These are phyloP conservation scores for Dryobota labecula DNA, from an alignment of 2,888 invertebrate genomes.

Conservation along the genomic window DNA sequence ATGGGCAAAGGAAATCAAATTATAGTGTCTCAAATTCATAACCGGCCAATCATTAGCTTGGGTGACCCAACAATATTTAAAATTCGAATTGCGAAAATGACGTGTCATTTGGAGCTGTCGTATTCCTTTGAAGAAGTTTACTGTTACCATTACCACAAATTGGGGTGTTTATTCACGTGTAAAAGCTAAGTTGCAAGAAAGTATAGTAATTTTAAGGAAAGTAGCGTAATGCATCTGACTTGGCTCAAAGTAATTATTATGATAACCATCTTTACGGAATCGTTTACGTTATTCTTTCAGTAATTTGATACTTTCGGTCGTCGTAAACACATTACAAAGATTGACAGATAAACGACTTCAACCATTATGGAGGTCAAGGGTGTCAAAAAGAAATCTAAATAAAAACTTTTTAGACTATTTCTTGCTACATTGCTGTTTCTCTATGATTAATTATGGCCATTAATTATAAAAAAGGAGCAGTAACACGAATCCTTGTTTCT, in stretches of 20 bases:
- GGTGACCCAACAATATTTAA: slow-evolving; percentile 1
- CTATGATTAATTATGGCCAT: slow-evolving; percentile 48
- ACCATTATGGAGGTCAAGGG: slow-evolving; percentile 69
- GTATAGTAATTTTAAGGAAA: slow-evolving; percentile 57
- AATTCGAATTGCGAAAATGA: slow-evolving; percentile 42
- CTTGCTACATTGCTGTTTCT: slow-evolving; percentile 12
- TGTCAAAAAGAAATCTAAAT: slow-evolving; percentile 37
- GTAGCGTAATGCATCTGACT: slow-evolving; percentile 39
- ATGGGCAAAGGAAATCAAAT: neutral
- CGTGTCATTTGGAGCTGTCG: neutral
- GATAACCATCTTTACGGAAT: slow-evolving; percentile 64
- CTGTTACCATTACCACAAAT: slow-evolving; percentile 44
- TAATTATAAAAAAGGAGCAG: slow-evolving; percentile 32
- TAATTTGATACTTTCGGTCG: slow-evolving; percentile 74
- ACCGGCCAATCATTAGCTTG: neutral
- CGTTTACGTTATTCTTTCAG: slow-evolving; percentile 51
- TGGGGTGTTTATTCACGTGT: slow-evolving; percentile 21
- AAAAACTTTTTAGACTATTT: slow-evolving; percentile 29
- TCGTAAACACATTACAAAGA: slow-evolving; percentile 64
- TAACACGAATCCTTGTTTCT: slow-evolving; percentile 40
- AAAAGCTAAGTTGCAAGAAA: slow-evolving; percentile 35
- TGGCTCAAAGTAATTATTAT: slow-evolving; percentile 45
- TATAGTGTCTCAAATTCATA: neutral
- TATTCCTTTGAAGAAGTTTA: slow-evolving; percentile 15
- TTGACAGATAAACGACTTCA: slow-evolving; percentile 76